Base-by-base conservation (phyloP, 2,888 invertebrate genomes). In the Pyrocoelia pectoralis region DNA sequence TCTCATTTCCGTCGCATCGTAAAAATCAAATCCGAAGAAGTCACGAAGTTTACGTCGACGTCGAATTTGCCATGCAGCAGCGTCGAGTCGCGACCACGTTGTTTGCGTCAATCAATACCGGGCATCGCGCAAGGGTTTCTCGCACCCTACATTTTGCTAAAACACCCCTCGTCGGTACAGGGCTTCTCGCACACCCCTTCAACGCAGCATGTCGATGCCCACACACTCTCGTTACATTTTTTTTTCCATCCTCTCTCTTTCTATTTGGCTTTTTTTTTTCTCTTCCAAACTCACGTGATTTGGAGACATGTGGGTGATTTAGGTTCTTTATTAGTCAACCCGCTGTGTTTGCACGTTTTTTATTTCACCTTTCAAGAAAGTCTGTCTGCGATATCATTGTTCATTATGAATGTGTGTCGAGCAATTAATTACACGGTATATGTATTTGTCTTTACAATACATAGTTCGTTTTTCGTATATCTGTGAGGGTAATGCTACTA, bases 51-150 rank as follows among this genome's bases (percentile, higher is more conserved):
- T 19, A 41, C n/a, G 19, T 56, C 33, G 33, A 33, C 33, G 54
- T 55, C 57, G 49, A 53, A 53, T 56, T 64, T 64, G 50, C 59
- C 64, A 64, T 64, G 64, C 59, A 59, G 59, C 33, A 33, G 9
- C 33, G 33, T 24, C 24, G 61, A 57, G 65, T 57, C 57, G 56
- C 57, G 58, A 65, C 65, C 65, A 65, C 55, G 61, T 61, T 61
- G 57, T 51, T 65, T 61, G 66, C 69, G 69, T 69, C 69, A 69
- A 69, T 69, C 69, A 69, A 69, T 69, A 69, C 67, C 69, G 68
- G 69, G 61, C 64, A 69, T 69, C 66, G 69, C 69, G 69, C 63
- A 65, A 64, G 67, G 65, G 70, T 67, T 68, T 70, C 66, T 64
- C 61, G 61, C 65, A 65, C 65, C 65, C 65, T 54, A 61, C 58